Evolutionary conservation across 2,113 vertebrate species (phyloP), one percentile per base, ranked within the genome.

Genomic region (Hemicordylus capensis): DNA sequence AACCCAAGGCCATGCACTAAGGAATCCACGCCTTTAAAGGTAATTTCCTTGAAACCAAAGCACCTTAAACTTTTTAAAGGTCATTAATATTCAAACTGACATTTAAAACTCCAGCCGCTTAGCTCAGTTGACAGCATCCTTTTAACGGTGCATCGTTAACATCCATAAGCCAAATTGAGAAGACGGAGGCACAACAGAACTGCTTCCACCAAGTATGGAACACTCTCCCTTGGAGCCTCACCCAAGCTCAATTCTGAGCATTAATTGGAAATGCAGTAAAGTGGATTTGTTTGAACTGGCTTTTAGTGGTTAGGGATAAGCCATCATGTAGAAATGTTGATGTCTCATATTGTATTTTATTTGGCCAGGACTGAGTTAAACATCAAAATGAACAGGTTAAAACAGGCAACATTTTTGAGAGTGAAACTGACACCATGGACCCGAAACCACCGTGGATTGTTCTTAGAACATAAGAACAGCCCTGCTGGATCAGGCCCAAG

Each of bases 21-120:
- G 44, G 15, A 83, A 82, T 63, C n/a, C 84, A 80, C 86, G 26
- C 69, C 85, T 86, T 89, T 74, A 66, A 82, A 91, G 89, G 26
- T 46, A 76, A 56, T 46, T 76, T 78, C 22, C 56, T 58, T 72
- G 54, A 79, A 70, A 58, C 12, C 51, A 69, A 77, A 85, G 31
- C 54, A 72, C 9, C 61, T 59, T 83, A 14, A 34, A 70, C 26
- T 61, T 69, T 58, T 37, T 37, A 85, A 67, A 72, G 24, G 8
- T 15, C 19, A 14, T 54, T 61, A 61, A 46, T 73, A 42, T 54
- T 19, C 51, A 12, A 42, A 44, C 7, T 31, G 17, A 59, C 6
- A n/a, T 28, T 26, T 42, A 72, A 58, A 70, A 63, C 44, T 44
- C 15, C 4, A 66, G 44, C 48, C 31, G n/a, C 51, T n/a, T 77